phyloP scores from a whole-genome alignment of 2,888 invertebrate species.

The Automeris io region DNA sequence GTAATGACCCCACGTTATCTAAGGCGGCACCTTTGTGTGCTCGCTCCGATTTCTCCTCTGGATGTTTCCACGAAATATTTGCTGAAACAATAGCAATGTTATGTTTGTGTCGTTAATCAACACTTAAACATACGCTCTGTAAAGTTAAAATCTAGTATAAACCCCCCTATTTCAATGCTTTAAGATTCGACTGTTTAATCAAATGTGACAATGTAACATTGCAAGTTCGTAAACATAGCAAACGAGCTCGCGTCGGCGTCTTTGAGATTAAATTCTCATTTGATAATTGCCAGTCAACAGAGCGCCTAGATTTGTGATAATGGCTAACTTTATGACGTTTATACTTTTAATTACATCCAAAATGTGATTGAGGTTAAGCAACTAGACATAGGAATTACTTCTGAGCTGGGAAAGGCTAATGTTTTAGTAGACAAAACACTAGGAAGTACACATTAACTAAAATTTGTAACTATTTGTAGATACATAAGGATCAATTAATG shows the following conservation, averaged over 20 bases:
- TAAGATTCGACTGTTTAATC: slow-evolving; percentile 27
- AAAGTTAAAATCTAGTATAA: slow-evolving; percentile 9
- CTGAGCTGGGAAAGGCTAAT: too few species aligned
- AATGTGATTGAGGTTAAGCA: slow-evolving; percentile 32
- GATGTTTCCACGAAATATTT: slow-evolving; percentile 70
- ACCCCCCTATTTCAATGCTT: slow-evolving; percentile 14
- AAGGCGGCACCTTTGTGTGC: slow-evolving; percentile 48
- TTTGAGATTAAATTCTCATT: slow-evolving; percentile 66
- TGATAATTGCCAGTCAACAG: slow-evolving; percentile 63
- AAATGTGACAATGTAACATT: slow-evolving; percentile 23
- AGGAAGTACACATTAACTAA: too few species aligned
- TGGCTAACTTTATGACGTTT: slow-evolving; percentile 31
- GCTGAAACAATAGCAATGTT: slow-evolving; percentile 69
- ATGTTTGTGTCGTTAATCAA: slow-evolving; percentile 46
- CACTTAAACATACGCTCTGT: slow-evolving; percentile 3
- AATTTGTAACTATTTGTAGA: too few species aligned
- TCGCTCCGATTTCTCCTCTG: slow-evolving; percentile 62
- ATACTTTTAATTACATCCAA: slow-evolving; percentile 28
- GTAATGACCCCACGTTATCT: slow-evolving; percentile 41
- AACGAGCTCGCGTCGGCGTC: slow-evolving; percentile 38
- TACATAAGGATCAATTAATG: too few species aligned
- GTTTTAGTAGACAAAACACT: too few species aligned
- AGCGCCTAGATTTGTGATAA: slow-evolving; percentile 62
- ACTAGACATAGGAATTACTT: slow-evolving; percentile 11
- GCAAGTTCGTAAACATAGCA: slow-evolving; percentile 20